Evolutionary conservation across 1,140 invertebrate genomes (phyloP).

Genomic region (Trinorchestia longiramus): DNA sequence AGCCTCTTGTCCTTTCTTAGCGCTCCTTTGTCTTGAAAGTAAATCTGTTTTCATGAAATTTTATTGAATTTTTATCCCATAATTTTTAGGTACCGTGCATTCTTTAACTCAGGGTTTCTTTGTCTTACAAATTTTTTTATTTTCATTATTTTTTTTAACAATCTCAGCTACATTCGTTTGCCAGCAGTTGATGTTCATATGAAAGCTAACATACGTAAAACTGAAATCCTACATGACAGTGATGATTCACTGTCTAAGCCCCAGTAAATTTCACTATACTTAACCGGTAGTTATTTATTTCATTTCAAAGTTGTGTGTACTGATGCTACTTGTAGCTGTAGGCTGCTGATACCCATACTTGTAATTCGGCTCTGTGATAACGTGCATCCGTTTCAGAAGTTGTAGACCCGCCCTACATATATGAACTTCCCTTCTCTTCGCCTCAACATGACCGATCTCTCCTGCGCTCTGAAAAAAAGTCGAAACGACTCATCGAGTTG

Average conservation of each 20-base stretch:
- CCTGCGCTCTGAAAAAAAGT: not conserved
- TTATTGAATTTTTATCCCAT: not conserved
- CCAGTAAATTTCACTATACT: not conserved
- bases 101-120: not conserved
- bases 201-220: not conserved
- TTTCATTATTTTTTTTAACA: not conserved
- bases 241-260: not conserved
- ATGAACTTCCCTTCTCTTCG: not conserved
- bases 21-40: not conserved
- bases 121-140: not conserved
- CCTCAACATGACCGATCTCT: not conserved
- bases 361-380: not conserved
- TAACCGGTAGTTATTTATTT: not conserved
- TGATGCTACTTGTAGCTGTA: not conserved
- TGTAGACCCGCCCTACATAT: not conserved
- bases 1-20: not conserved
- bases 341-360: not conserved
- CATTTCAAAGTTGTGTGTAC: not conserved
- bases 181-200: not conserved
- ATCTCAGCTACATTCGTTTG: not conserved
- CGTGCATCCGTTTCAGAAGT: not conserved
- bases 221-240: not conserved
- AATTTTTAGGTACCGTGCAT: not conserved
- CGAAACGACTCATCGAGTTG: not conserved
- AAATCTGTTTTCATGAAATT: not conserved